Evolutionary conservation across 1,140 invertebrate genomes (phyloP).

Genomic region (Ips typographus): DNA sequence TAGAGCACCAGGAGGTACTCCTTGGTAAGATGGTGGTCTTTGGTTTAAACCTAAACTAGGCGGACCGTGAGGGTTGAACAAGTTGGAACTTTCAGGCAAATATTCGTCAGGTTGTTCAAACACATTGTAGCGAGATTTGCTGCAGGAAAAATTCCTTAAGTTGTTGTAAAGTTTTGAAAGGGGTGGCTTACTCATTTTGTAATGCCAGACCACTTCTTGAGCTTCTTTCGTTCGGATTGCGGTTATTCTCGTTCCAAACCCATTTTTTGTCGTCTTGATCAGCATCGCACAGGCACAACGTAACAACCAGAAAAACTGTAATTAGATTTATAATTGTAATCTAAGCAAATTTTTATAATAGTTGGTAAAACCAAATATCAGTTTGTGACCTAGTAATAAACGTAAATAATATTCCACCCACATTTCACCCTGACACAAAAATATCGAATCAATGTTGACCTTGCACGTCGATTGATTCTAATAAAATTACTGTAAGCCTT

Average conservation of each 20-base stretch:
- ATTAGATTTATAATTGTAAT: neutral
- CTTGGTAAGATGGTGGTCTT: neutral
- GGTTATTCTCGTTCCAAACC: conserved; percentile 50
- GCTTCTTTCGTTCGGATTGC: conserved; percentile 29
- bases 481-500: too few relatives aligned
- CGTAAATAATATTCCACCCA: conserved; percentile 3
- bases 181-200: too few relatives aligned
- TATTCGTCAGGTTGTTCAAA: conserved; percentile 24
- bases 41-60: conserved; percentile 1
- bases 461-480: neutral
- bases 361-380: neutral
- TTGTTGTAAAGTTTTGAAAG: too few relatives aligned
- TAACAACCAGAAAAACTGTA: conserved; percentile 15
- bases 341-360: too few relatives aligned
- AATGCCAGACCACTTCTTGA: neutral
- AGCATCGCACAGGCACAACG: conserved; percentile 4
- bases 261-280: conserved; percentile 47
- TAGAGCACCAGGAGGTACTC: conserved; percentile 5
- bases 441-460: neutral
- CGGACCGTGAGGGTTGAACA: neutral
- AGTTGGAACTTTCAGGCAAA: neutral
- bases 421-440: neutral
- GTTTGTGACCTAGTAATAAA: neutral
- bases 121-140: conserved; percentile 17
- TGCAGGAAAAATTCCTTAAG: neutral